A percentile compares a stretch with the other conserved stretches of the same genome.
Conservation (phyloP, 2,113 vertebrate genomes). For the Anhinga anhinga region DNA sequence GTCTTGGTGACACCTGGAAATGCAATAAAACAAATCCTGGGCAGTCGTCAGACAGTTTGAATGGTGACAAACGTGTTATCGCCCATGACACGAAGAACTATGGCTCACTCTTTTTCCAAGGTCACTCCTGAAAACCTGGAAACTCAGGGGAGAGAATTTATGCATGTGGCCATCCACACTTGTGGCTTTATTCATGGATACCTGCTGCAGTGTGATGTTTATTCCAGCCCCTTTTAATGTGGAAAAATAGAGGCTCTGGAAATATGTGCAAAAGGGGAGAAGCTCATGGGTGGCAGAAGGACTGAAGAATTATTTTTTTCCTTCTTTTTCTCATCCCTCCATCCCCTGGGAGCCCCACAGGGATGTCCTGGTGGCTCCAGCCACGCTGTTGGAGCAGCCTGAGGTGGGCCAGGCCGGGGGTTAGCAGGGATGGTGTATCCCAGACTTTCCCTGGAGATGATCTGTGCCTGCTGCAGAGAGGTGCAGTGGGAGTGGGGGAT, state of each 20-base stretch:
- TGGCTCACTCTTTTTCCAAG: neutral
- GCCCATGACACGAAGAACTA: neutral
- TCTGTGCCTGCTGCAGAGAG: neutral
- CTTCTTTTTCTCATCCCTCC: neutral
- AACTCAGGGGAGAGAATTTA: neutral
- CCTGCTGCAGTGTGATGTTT: neutral
- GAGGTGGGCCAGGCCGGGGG: fast-evolving
- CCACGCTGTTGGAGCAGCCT: neutral
- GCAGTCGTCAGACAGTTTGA: neutral
- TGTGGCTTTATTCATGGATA: neutral
- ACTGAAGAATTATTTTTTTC: neutral
- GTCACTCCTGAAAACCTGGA: conserved; percentile 5
- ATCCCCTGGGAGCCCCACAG: too few relatives aligned
- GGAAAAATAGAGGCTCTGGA: neutral
- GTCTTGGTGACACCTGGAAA: conserved; percentile 6
- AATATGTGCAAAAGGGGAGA: neutral
- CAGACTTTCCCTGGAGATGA: neutral
- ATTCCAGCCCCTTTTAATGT: neutral
- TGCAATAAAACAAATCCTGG: conserved; percentile 19
- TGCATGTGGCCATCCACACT: neutral
- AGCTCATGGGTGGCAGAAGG: fast-evolving
- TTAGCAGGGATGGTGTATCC: neutral
- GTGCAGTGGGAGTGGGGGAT: neutral
- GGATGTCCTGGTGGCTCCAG: fast-evolving
- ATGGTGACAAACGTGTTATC: neutral